Conservation (phyloP, 2,888 invertebrate genomes). For the Ophioninae sp. region DNA sequence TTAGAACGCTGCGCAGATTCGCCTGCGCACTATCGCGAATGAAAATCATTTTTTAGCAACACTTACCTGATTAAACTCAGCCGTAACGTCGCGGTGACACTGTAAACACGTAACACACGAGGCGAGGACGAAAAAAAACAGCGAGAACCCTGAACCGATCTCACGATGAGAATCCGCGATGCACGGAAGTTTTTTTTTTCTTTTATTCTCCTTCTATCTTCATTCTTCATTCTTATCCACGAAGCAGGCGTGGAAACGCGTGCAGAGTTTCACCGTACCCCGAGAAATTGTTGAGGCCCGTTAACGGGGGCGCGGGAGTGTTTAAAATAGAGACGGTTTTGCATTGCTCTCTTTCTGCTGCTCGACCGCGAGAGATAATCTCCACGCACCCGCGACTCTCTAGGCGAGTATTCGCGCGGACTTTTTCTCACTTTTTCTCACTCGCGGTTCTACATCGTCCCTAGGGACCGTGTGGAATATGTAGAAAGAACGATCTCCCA, state of each 20-base stretch:
- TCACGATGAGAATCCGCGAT: slow-evolving; percentile 14
- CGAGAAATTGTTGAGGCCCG: slow-evolving; percentile 42
- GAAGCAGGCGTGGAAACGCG: neutral
- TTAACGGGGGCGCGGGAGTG: slow-evolving; percentile 35
- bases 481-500: slow-evolving; percentile 14
- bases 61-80: neutral
- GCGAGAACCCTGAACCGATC: neutral
- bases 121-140: neutral
- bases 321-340: slow-evolving; percentile 44
- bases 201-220: too few relatives aligned
- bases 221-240: slow-evolving; percentile 5
- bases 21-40: neutral
- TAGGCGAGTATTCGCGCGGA: slow-evolving; percentile 7
- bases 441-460: neutral
- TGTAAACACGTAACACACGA: neutral
- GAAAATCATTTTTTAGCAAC: neutral
- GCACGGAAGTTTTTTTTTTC: neutral
- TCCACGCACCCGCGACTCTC: slow-evolving; percentile 53
- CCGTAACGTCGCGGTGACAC: neutral
- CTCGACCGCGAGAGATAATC: slow-evolving; percentile 47
- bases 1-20: neutral
- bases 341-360: slow-evolving; percentile 21
- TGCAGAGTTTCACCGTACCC: neutral
- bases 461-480: slow-evolving; percentile 2
- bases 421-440: slow-evolving; percentile 38